Evolutionary conservation across 2,888 invertebrate species (phyloP), one percentile per base, ranked within the genome.

Genomic region (Suillia variegata): DNA sequence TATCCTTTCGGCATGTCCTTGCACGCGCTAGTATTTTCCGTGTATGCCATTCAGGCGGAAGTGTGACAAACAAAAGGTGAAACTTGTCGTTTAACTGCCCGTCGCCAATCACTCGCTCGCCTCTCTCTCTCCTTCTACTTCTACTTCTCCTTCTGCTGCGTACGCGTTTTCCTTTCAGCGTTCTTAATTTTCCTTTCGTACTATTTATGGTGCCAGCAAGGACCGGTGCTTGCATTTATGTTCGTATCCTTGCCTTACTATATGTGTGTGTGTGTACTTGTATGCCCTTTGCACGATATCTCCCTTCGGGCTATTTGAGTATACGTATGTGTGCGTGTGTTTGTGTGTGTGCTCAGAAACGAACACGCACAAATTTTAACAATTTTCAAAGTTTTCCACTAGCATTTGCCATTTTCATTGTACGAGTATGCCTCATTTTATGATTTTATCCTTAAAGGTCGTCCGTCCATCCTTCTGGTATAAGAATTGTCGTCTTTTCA

Each of bases 1-100:
- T n/a, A n/a, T n/a, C n/a, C n/a, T n/a, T n/a, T n/a, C n/a, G n/a
- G n/a, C n/a, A n/a, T n/a, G n/a, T n/a, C n/a, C n/a, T n/a, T n/a
- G n/a, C n/a, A n/a, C n/a, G n/a, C n/a, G n/a, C n/a, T n/a, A n/a
- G n/a, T n/a, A n/a, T n/a, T 57, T 42, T 57, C 22, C 17, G 51
- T 51, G 18, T 26, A 53, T 26, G 24, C 20, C 56, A 50, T 21
- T 60, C 63, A 21, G 57, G 42, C 63, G 63, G 54, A 64, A 67
- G 62, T 65, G 68, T 65, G 62, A 65, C 67, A 69, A 70, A 70
- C 71, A 73, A 75, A 74, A 70, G 75, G 68, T 63, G 60, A 56
- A 58, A 57, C 62, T 61, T 54, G 53, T 49, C 62, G 61, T 54
- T 60, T 62, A 67, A 64, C 63, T 67, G 64, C 52, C 26, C n/a